These are phyloP conservation scores for Epizoanthus illoricatus DNA, from an alignment of 92 coral and sea anemone species.

Conservation along the genomic window DNA sequence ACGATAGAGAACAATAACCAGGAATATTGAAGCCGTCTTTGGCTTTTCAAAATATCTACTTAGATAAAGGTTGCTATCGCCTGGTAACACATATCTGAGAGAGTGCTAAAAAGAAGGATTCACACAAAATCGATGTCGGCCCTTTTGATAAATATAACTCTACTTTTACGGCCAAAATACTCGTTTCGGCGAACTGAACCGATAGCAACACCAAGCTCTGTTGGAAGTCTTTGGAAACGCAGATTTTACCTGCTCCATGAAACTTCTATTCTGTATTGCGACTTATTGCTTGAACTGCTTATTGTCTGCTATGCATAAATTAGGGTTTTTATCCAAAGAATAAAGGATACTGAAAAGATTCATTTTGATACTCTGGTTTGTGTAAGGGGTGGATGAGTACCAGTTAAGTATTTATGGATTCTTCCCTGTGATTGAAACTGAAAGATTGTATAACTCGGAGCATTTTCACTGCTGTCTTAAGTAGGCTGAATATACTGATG, in stretches of 20 bases:
- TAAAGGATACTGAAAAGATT: too few species aligned
- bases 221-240: not conserved
- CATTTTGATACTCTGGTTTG: too few species aligned
- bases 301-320: conserved; percentile 1
- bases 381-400: too few species aligned
- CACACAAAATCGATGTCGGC: not conserved
- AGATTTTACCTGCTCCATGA: conserved; percentile 4
- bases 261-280: not conserved
- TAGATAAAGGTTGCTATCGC: not conserved
- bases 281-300: not conserved
- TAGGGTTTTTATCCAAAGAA: not conserved
- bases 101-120: not conserved
- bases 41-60: not conserved
- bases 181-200: not conserved
- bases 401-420: too few species aligned
- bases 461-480: too few species aligned
- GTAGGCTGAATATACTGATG: too few species aligned
- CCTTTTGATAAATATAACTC: not conserved
- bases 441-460: too few species aligned
- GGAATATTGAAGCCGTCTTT: not conserved
- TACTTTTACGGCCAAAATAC: not conserved
- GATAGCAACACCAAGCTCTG: not conserved
- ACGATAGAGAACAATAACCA: conserved; percentile 36
- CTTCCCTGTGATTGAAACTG: too few species aligned
- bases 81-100: not conserved